Evolutionary conservation across 2,888 invertebrate species (phyloP), one percentile per base, ranked within the genome.

Genomic region (Drosophila niveifrons): DNA sequence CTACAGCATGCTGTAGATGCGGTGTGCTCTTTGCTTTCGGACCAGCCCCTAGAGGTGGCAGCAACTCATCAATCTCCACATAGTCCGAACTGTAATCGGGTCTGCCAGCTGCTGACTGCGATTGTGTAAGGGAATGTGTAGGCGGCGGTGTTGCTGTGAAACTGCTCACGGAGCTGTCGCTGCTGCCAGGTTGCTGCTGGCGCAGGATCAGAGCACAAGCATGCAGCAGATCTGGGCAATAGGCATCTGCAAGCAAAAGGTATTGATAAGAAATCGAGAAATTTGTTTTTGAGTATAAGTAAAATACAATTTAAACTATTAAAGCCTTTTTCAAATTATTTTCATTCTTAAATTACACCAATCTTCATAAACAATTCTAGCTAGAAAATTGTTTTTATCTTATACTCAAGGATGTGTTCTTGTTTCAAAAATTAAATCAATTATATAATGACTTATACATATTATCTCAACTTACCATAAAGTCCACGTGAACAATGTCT

Each of bases 211-310:
- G 65, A 52, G 91, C 89, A 67, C 92, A 92, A n/a, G 92, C 91
- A 69, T 92, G 90, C 56, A 92, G 53, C 34, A 92, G 72, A 68
- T 92, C 92, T 8, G 92, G 92, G 65, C 92, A 92, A 66, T 92
- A 92, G 23, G 90, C 90, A 88, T 89, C 92, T 92, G 72, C 1
- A 29, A 46, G 8, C 0, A 6, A 1, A 11, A 11, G 8, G 6
- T 1, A 18, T 3, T 41, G 15, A 13, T 23, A 11, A 36, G 23
- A 23, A 23, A 23, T 23, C 23, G 23, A 2, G 23, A 4, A 23
- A 23, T 23, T 23, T n/a, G n/a, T n/a, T n/a, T n/a, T n/a, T n/a
- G n/a, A n/a, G n/a, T n/a, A n/a, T n/a, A n/a, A n/a, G n/a, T n/a
- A n/a, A n/a, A n/a, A n/a, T n/a, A n/a, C n/a, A n/a, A n/a, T n/a